These are phyloP conservation scores for Mellivora capensis DNA, from an alignment of 2,113 vertebrate genomes.

Conservation along the genomic window DNA sequence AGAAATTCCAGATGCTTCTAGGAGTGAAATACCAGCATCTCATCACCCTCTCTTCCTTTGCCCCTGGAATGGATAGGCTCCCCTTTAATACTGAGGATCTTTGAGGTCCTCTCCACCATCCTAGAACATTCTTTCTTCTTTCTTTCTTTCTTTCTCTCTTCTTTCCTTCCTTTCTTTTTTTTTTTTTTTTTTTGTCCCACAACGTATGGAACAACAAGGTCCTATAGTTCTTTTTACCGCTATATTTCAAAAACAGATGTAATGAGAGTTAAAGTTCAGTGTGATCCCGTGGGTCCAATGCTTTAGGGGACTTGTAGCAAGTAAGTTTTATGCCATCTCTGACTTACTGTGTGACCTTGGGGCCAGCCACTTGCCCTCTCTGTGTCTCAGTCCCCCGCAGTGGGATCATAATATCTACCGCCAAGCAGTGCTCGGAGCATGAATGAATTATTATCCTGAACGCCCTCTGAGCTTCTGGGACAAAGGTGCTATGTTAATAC, in stretches of 20 bases:
- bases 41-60: not conserved
- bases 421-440: slow-evolving; percentile 61
- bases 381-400: slow-evolving; percentile 62
- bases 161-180: not conserved
- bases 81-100: not conserved
- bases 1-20: not conserved
- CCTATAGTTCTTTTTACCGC: not conserved
- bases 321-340: not conserved
- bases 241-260: not conserved
- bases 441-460: slow-evolving; percentile 71
- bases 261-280: not conserved
- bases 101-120: not conserved
- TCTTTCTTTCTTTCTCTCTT: not conserved
- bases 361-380: slow-evolving; percentile 73
- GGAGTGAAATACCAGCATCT: accelerated
- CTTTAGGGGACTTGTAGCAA: not conserved
- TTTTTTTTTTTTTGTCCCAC: not conserved
- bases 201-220: not conserved
- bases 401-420: slow-evolving; percentile 71
- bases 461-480: slow-evolving; percentile 72
- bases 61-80: not conserved
- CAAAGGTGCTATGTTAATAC: slow-evolving; percentile 77
- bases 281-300: not conserved
- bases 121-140: not conserved
- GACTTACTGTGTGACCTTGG: slow-evolving; percentile 72